Evolutionary conservation across 2,888 invertebrate genomes (phyloP).

Genomic region (Heterodera filipjevi): DNA sequence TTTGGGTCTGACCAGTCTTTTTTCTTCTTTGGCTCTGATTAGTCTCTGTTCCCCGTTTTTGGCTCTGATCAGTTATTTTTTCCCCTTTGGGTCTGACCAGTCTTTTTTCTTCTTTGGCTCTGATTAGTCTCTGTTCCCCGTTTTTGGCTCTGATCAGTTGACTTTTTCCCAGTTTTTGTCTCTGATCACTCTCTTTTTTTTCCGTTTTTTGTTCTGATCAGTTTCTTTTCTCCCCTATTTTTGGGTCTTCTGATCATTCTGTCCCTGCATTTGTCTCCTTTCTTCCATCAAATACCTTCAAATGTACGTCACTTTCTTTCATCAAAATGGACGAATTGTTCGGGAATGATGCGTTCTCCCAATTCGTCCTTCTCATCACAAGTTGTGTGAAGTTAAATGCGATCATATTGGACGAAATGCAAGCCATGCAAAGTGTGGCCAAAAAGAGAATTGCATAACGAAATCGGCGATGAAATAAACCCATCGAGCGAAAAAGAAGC

Average conservation of each 20-base stretch:
- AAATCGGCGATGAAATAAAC: conserved; percentile 1
- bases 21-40: too few relatives aligned
- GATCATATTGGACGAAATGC: conserved; percentile 61
- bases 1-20: too few relatives aligned
- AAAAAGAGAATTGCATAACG: neutral
- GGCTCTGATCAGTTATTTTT: neutral
- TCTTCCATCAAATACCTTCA: neutral
- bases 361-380: conserved; percentile 47
- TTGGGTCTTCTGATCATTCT: neutral
- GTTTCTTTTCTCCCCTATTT: too few relatives aligned
- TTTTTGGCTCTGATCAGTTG: too few relatives aligned
- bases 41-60: too few relatives aligned
- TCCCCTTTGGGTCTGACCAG: too few relatives aligned
- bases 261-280: neutral
- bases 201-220: too few relatives aligned
- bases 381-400: conserved; percentile 59
- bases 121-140: too few relatives aligned
- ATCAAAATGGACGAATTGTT: neutral
- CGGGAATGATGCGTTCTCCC: conserved; percentile 14
- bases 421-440: conserved; percentile 38
- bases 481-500: neutral
- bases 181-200: too few relatives aligned
- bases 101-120: neutral
- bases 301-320: neutral
- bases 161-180: too few relatives aligned